Evolutionary conservation across 2,888 invertebrate species (phyloP), one percentile per base, ranked within the genome.

Genomic region (Apotomis betuletana): DNA sequence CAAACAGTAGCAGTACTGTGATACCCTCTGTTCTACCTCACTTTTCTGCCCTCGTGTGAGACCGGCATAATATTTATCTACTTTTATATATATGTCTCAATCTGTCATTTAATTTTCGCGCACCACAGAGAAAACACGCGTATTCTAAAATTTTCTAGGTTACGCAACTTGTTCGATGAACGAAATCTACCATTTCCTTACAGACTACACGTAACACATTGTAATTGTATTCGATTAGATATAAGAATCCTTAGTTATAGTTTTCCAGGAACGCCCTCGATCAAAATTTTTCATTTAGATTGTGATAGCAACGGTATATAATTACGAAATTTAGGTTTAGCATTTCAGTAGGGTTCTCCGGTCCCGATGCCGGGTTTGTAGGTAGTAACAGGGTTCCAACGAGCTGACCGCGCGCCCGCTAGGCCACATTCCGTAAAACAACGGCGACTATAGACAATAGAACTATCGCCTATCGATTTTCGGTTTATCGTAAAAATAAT

Each of bases 351-450:
- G 4, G 58, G 44, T 6, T 41, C 15, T 64, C 44, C 38, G 4
- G 13, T 36, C 52, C 5, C 38, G 36, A 54, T 10, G 3, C 10
- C 54, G 15, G 44, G 15, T 10, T 44, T 55, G 41, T 54, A 64
- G 64, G 55, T 67, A 57, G 57, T 49, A 13, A 57, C 67, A 49
- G 67, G 57, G 67, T 67, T 67, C 67, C 67, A 58, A 46, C 13
- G 54, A 67, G 58, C 57, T 67, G 49, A 58, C 57, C 57, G 58
- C 67, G 65, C 65, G 67, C 67, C 67, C 67, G 67, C 67, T 67
- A 58, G 49, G 49, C 67, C 15, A 44, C 10, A 12, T 10, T 51
- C 4, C n/a, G 6, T 38, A 44, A 44, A 27, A 4, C 64, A 13
- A 57, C 27, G 57, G 67, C 67, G 38, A 58, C 10, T 36, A 49